Conservation (phyloP, 2,113 vertebrate species). For the Pampusana beccarii region DNA sequence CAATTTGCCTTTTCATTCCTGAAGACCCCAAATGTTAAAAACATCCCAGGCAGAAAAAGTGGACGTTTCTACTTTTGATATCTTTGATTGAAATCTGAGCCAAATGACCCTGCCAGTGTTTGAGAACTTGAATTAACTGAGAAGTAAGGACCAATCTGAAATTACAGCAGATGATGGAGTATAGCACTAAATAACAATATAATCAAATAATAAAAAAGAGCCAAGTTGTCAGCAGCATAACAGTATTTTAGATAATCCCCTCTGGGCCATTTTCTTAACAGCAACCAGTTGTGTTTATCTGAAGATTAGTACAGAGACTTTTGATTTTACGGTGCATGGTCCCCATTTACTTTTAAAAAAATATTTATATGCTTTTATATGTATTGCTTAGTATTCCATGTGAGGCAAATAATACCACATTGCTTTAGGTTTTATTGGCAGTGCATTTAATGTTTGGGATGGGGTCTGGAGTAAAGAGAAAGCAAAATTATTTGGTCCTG, state of each 20-base stretch:
- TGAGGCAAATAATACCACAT: constrained; percentile 30
- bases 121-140: constrained; percentile 1
- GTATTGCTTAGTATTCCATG: background rate
- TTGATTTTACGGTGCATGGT: constrained; percentile 30
- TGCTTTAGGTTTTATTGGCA: constrained; percentile 39
- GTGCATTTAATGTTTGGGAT: background rate
- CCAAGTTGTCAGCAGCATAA: constrained; percentile 53
- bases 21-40: background rate
- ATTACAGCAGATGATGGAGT: background rate
- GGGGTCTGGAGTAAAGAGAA: background rate
- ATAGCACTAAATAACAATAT: background rate
- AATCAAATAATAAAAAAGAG: constrained; percentile 27
- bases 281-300: constrained; percentile 56
- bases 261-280: constrained; percentile 39
- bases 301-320: constrained; percentile 30
- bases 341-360: background rate
- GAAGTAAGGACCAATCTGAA: background rate
- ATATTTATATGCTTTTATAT: background rate
- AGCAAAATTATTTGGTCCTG: constrained; percentile 20
- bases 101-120: background rate
- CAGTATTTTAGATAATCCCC: constrained; percentile 36
- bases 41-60: background rate
- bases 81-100: background rate
- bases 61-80: background rate
- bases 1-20: background rate